Evolutionary conservation across 35 echinoderm and acorn worm genomes (phyloP).

Genomic region (Apostichopus californicus): DNA sequence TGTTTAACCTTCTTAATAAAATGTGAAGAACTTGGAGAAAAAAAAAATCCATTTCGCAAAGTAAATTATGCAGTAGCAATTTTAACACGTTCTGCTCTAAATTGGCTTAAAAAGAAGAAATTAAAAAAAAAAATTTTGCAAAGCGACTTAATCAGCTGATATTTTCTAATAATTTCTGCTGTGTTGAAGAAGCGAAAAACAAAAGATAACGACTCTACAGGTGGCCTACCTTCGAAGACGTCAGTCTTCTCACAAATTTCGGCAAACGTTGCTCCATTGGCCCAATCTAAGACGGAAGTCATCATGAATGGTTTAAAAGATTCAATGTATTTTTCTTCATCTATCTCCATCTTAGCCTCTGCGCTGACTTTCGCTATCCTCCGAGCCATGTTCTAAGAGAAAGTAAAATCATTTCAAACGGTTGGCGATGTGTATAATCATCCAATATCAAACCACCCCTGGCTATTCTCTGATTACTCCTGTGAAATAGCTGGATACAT

Average conservation of each 20-base stretch:
- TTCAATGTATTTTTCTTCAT: conserved; percentile 89
- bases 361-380: conserved; percentile 92
- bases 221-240: conserved; percentile 85
- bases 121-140: no score
- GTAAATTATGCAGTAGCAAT: background rate
- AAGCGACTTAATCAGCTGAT: no score
- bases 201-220: background rate
- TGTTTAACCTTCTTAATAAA: background rate
- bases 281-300: conserved; percentile 86
- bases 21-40: background rate
- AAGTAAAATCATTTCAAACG: background rate
- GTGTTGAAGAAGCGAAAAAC: no score
- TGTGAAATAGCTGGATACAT: background rate
- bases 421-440: background rate
- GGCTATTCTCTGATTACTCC: no score
- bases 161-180: no score
- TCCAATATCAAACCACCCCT: background rate
- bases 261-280: conserved; percentile 74
- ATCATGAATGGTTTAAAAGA: conserved; percentile 90
- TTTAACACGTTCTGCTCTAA: background rate
- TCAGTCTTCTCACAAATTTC: conserved; percentile 95
- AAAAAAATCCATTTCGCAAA: background rate
- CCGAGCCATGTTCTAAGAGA: conserved; percentile 77
- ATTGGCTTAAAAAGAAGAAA: no score
- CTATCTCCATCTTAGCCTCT: conserved; percentile 84